Evolutionary conservation across 2,888 invertebrate species (phyloP).

Genomic region (Conchocele bisecta): DNA sequence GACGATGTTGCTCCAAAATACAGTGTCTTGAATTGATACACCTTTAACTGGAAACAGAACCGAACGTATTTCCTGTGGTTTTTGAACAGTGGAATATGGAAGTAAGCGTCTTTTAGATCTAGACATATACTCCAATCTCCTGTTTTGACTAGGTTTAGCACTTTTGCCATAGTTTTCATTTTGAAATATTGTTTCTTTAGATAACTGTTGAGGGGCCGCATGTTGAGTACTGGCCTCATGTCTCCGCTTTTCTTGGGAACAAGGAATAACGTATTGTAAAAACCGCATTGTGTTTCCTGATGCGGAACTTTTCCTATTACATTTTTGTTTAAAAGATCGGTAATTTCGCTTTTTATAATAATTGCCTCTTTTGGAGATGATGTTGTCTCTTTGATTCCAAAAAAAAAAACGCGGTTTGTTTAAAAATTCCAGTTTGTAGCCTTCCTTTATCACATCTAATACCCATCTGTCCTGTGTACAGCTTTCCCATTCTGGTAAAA

Average conservation of each 20-base stretch:
- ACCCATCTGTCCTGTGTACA: slow-evolving; percentile 27
- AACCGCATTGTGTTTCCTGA: slow-evolving; percentile 16
- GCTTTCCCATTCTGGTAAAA: slow-evolving; percentile 6
- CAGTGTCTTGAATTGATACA: slow-evolving; percentile 11
- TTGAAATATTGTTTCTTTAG: slow-evolving; percentile 39
- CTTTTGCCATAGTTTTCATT: slow-evolving; percentile 40
- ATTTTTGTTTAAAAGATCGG: slow-evolving; percentile 24
- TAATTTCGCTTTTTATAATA: slow-evolving; percentile 31
- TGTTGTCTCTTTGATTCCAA: slow-evolving; percentile 18
- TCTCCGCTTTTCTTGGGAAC: slow-evolving; percentile 33
- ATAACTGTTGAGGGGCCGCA: slow-evolving; percentile 43
- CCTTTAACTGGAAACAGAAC: no score
- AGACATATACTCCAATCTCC: slow-evolving; percentile 28
- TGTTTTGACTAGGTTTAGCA: slow-evolving; percentile 24
- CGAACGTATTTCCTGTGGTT: slow-evolving; percentile 20
- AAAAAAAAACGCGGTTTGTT: slow-evolving; percentile 20
- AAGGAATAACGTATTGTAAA: slow-evolving; percentile 41
- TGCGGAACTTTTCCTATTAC: slow-evolving; percentile 21
- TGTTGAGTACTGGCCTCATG: slow-evolving; percentile 42
- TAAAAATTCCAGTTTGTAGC: slow-evolving; percentile 6
- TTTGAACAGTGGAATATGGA: slow-evolving; percentile 25
- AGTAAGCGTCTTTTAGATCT: slow-evolving; percentile 26
- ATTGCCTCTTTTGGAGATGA: background rate
- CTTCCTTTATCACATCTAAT: no score
- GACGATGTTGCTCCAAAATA: slow-evolving; percentile 26